Evolutionary conservation across 2,113 vertebrate species (phyloP).

Genomic region (Sterna hirundo): DNA sequence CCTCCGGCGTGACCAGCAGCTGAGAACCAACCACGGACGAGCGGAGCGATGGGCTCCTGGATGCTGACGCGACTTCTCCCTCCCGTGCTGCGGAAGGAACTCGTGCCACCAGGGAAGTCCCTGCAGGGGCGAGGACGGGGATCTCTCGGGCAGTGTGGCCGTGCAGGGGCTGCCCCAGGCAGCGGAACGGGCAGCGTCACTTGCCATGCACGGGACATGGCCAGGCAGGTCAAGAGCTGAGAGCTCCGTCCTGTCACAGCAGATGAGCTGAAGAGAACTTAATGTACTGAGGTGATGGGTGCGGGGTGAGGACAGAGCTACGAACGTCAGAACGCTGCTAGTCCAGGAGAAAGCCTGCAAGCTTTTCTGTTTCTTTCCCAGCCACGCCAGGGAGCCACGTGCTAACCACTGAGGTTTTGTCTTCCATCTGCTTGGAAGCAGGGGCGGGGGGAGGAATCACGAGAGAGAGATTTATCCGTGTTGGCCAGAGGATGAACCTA

Average conservation of each 20-base stretch:
- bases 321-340: background rate
- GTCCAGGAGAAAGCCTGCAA: background rate
- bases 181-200: background rate
- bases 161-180: background rate
- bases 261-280: background rate
- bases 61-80: background rate
- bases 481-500: conserved; percentile 26
- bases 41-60: background rate
- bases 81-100: background rate
- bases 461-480: background rate
- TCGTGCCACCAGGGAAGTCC: background rate
- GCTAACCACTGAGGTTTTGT: background rate
- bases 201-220: background rate
- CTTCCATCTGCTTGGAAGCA: background rate
- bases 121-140: accelerated
- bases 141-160: background rate
- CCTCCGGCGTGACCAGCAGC: background rate
- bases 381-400: background rate
- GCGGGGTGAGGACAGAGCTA: background rate
- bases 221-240: background rate
- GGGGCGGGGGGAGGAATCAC: background rate
- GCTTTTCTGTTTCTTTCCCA: background rate
- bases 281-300: background rate
- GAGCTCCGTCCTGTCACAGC: background rate
- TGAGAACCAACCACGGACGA: background rate